Conservation (phyloP, 2,113 vertebrate species). For the Columba janthina region DNA sequence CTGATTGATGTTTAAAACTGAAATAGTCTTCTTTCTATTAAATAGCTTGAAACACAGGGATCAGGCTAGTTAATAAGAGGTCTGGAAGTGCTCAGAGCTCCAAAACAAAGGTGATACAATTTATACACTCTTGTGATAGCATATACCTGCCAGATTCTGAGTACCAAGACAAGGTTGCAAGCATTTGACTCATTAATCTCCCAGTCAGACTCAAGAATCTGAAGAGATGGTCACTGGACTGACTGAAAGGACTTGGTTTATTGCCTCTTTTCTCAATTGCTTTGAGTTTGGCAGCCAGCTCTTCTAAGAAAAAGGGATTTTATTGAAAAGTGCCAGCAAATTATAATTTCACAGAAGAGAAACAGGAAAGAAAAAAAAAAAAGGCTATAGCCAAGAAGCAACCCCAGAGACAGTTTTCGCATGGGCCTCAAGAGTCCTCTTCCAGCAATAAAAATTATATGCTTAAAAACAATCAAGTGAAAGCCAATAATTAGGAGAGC, state of each 20-base stretch:
- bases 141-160: constrained; percentile 6
- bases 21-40: not conserved
- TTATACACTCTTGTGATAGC: not conserved
- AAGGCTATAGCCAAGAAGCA: not conserved
- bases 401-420: not conserved
- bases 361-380: not conserved
- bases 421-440: constrained; percentile 17
- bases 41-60: not conserved
- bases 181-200: not conserved
- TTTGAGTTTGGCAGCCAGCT: constrained; percentile 31
- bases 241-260: constrained; percentile 38
- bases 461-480: not conserved
- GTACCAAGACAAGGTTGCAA: constrained; percentile 1
- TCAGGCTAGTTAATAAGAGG: not conserved
- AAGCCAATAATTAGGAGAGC: not conserved
- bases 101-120: not conserved
- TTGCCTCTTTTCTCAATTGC: constrained; percentile 8
- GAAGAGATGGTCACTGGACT: not conserved
- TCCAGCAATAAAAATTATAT: constrained; percentile 8
- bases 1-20: not conserved
- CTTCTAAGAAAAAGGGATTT: constrained; percentile 52
- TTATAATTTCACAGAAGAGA: constrained; percentile 48
- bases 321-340: constrained; percentile 31
- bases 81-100: not conserved
- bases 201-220: not conserved